Base-by-base conservation (phyloP, 2,888 invertebrate species). In the Thumatha senex region DNA sequence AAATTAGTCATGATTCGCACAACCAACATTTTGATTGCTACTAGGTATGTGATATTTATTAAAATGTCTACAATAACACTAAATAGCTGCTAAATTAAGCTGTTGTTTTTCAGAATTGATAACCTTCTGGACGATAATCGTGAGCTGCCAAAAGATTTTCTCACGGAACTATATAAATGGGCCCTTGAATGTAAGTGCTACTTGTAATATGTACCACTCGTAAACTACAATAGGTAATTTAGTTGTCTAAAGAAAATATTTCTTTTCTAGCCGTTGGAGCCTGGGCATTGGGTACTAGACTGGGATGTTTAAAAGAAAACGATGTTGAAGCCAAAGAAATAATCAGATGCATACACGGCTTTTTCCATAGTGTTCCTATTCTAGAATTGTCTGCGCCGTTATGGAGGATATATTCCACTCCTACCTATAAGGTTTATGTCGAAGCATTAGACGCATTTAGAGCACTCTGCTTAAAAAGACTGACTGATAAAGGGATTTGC, bases 271-370 rank as follows among this genome's bases (percentile, higher is more conserved):
- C 96, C 63, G 96, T 97, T 1, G 96, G 95, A 13, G 93, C 95
- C 62, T 96, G 97, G 74, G 95, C 97, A 4, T 88, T 98, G 71
- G 96, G 97, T 70, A 95, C 95, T 18, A 93, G 97, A 63, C 86
- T 97, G 46, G 96, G 96, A 15, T 96, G 96, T 81, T 78, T 96
- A 40, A 92, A 93, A 50, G 92, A 93, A 12, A 94, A 95, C 41
- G 95, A 96, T 51, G 93, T 94, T 0, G 95, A 95, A 70, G 95
- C 96, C 0, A 94, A 94, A 76, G 93, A 93, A 74, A 96, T 98
- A 77, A 96, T 97, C 55, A 92, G 94, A 74, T 94, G 95, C 58
- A 96, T 96, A 63, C 95, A 95, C 76, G 89, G 89, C 8, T 96
- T 96, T 84, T 96, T 96, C 72, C 95, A 95, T 89, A 94, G 95